Evolutionary conservation across 2,797 vertebrate species (phyloP), one percentile per base, ranked within the genome.

Genomic region (Bovichtus diacanthus): DNA sequence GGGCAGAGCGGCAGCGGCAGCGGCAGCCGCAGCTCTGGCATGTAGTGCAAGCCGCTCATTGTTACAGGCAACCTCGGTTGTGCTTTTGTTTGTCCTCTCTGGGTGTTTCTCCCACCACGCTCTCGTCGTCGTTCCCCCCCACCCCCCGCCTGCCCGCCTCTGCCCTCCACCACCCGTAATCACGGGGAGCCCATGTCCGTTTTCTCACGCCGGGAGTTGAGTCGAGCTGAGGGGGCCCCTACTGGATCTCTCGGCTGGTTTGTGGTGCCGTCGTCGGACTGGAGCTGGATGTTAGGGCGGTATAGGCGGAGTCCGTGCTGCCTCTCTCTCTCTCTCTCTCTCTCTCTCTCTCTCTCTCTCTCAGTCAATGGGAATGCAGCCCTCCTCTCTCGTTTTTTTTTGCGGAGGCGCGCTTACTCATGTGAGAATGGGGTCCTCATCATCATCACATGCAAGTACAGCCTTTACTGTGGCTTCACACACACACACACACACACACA

Each of bases 11-110:
- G 76, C 86, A 64, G 80, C 78, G 39, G 81, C 88, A 67, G 82
- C 86, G 50, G 87, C 85, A 53, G 87, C 88, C 70, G 82, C 86
- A 76, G 82, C 92, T 87, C 88, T 62, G 76, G 84, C 71, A 88
- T 64, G 82, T 53, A 84, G 93, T 76, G 93, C 93, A 84, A 90
- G 95, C 90, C 93, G 91, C 90, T 95, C 97, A 97, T 97, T 95
- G 93, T 93, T 63, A 93, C 94, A 87, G 78, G 94, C 94, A 87
- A 93, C 92, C 92, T 90, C 89, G 93, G 93, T 79, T 93, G 92
- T 94, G 92, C 93, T 96, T 95, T 95, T 94, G 94, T 95, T 90
- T 87, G 92, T 83, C 84, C 73, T 76, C 77, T 68, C 70, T 49
- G 81, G 80, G 70, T 90, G 83, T 86, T 87, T 80, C 86, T 86